Conservation (phyloP, 1,140 invertebrate species). For the Lamellibrachia luymesi region DNA sequence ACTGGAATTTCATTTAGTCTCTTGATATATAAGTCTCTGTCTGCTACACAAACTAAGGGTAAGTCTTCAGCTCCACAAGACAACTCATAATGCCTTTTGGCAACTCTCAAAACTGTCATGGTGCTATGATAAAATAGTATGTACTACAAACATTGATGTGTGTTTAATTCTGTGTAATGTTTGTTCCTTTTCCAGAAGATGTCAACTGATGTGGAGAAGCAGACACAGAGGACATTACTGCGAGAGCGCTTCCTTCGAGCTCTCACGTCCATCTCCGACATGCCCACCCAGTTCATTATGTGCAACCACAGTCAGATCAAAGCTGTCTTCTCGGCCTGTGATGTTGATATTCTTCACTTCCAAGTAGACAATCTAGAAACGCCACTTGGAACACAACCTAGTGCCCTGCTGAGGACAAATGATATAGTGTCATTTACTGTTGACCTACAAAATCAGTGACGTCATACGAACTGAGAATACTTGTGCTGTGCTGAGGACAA, state of each 20-base stretch:
- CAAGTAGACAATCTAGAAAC: conserved; percentile 48
- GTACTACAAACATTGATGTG: no score
- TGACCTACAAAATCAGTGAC: conserved; percentile 2
- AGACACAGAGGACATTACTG: conserved; percentile 45
- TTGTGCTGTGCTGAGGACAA: conserved; percentile 46
- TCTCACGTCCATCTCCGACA: conserved; percentile 38
- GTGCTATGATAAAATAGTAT: no score
- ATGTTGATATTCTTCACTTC: conserved; percentile 49
- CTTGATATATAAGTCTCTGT: no score
- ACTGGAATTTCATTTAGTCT: no score
- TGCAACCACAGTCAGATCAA: conserved; percentile 43
- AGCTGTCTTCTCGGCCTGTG: conserved; percentile 40
- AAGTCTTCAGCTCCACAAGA: no score
- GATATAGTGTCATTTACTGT: conserved; percentile 46
- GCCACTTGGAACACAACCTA: conserved; percentile 49
- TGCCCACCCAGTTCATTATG: conserved; percentile 38
- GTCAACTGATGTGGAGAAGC: conserved; percentile 30
- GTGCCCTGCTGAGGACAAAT: conserved; percentile 48
- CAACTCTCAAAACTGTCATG: no score
- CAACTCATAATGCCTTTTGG: no score
- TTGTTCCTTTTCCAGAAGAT: not conserved
- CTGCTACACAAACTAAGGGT: no score
- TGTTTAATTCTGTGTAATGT: not conserved
- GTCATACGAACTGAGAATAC: conserved; percentile 31
- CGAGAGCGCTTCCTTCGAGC: conserved; percentile 50